Conservation (phyloP, 2,888 invertebrate genomes). For the Ochropacha duplaris region DNA sequence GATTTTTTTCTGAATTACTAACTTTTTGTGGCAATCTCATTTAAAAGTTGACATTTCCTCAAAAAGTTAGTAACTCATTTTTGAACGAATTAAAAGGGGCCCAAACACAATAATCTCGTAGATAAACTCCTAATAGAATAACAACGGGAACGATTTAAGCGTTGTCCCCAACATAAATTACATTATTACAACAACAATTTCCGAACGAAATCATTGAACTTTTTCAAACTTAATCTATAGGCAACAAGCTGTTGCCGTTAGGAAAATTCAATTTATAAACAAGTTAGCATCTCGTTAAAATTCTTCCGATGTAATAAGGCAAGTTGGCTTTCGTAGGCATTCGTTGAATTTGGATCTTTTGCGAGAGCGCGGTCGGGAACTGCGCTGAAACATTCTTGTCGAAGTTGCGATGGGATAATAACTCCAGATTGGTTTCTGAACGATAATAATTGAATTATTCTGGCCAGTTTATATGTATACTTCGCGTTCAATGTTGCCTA, state of each 20-base stretch:
- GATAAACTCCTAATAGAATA: constrained; percentile 16
- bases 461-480: neutral
- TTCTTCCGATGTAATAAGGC: constrained; percentile 77
- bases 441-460: neutral
- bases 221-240: constrained; percentile 76
- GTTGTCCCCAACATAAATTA: constrained; percentile 45
- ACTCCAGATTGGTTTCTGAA: constrained; percentile 28
- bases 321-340: constrained; percentile 49
- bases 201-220: constrained; percentile 68
- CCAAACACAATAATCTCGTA: neutral
- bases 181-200: constrained; percentile 58
- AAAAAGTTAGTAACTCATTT: neutral
- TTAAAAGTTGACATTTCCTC: neutral
- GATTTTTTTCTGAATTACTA: no score
- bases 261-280: constrained; percentile 80
- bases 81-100: neutral
- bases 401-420: constrained; percentile 31
- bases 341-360: constrained; percentile 41
- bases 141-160: constrained; percentile 37
- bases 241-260: constrained; percentile 71
- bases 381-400: constrained; percentile 33
- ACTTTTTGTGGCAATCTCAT: neutral
- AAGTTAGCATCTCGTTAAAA: constrained; percentile 80
- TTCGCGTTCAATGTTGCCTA: neutral
- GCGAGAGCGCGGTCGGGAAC: neutral